Evolutionary conservation across 2,888 invertebrate genomes (phyloP), one percentile per base, ranked within the genome.

Genomic region (Sisyra nigra): DNA sequence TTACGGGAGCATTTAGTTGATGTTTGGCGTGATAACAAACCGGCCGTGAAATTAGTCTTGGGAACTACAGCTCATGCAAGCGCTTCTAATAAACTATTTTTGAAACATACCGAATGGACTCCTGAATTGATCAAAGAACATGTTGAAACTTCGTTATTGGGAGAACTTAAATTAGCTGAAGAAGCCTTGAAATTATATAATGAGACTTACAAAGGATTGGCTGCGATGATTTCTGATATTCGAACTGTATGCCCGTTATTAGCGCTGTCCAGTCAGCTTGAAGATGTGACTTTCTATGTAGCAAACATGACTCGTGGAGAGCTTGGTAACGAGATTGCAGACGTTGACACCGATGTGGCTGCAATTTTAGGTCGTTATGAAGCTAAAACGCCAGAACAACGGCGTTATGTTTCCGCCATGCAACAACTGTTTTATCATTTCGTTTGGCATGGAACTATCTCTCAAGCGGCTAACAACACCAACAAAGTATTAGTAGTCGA

Each of bases 351-450:
- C 2, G 89, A 89, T 55, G 70, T 82, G 1, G 72, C 75, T 42
- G 86, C 86, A 1, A 87, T 89, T 50, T 68, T 89, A 37, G 85
- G 82, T 1, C 71, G 76, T 10, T 84, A 80, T 52, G 76, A 78
- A 46, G 76, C 80, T 1, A 74, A 74, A 51, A 76, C 76, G 32
- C 74, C 78, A 0, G 79, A 80, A 52, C 83, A 85, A 55, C 71
- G 79, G 34, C 69, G 80, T 13, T 87, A 76, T 55, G 74, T 82
- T 50, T 72, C 79, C 1, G 79, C 85, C 9, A 81, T 88, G 69
- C 85, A 86, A 55, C 76, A 80, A 48, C 61, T 86, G 24, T 89
- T 89, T 61, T 86, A 85, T 60, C 75, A 81, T 53, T 89, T 74
- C 53, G 83, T 86, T 2, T 75, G 80, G 69, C 75, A 80, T 50